phyloP scores from a whole-genome alignment of 2,888 invertebrate genomes.

The Apotomis turbidana region DNA sequence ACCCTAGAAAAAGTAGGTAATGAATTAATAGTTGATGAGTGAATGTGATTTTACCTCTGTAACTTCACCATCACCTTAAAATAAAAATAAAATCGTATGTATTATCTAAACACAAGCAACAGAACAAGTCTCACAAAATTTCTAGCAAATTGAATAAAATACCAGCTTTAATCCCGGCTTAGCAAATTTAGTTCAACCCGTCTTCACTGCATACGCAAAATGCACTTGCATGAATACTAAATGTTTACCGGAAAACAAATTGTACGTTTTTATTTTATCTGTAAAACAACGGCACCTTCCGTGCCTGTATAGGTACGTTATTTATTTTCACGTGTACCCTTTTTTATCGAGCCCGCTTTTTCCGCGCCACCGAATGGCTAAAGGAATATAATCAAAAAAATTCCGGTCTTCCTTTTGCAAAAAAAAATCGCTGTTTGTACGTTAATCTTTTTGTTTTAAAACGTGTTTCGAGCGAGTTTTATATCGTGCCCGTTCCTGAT shows the following conservation, averaged over 20 bases:
- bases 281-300: conserved; percentile 19
- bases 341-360: conserved; percentile 40
- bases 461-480: conserved; percentile 12
- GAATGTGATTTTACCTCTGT: no score
- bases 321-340: conserved; percentile 45
- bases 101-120: no score
- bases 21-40: no score
- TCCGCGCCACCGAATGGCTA: conserved; percentile 38
- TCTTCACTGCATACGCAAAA: no score
- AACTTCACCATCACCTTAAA: no score
- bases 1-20: no score
- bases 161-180: no score
- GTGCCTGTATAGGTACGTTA: conserved; percentile 43
- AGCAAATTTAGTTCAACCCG: no score
- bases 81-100: no score
- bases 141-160: no score
- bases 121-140: no score
- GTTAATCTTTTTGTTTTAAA: conserved; percentile 20
- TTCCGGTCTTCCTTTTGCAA: conserved; percentile 34
- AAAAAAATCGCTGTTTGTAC: conserved; percentile 34
- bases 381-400: conserved; percentile 42
- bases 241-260: background rate
- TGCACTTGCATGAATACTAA: background rate
- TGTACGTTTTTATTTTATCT: conserved; percentile 22
- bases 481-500: background rate